phyloP scores from a whole-genome alignment of 2,113 vertebrate genomes.

The Oreocharis arfaki region DNA sequence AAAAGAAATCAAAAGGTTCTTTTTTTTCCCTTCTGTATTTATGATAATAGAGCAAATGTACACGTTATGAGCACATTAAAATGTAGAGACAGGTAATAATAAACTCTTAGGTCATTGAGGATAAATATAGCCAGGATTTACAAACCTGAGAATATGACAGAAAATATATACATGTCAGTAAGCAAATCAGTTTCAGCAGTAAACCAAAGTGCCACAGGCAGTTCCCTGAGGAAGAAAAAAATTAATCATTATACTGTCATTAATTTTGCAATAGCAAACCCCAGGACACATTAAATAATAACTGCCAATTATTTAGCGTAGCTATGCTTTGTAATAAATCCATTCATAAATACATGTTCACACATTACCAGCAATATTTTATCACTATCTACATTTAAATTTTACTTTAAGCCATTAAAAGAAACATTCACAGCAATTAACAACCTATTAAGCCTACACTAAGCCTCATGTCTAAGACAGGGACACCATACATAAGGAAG shows the following conservation, averaged over 20 bases:
- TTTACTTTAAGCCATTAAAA: neutral
- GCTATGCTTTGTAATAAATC: neutral
- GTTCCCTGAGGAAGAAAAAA: constrained; percentile 76
- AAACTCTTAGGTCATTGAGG: neutral
- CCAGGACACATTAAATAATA: neutral
- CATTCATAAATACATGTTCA: neutral
- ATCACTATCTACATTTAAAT: neutral
- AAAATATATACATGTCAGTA: constrained; percentile 88
- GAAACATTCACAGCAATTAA: neutral
- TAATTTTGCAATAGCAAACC: neutral
- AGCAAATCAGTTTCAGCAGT: constrained; percentile 81
- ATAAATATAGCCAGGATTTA: neutral
- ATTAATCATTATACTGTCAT: neutral
- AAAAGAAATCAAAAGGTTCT: neutral
- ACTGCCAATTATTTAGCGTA: neutral
- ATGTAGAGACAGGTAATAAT: neutral
- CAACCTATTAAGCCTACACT: neutral
- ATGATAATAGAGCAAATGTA: neutral
- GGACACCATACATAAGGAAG: neutral
- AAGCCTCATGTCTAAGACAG: neutral
- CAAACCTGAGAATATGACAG: constrained; percentile 91
- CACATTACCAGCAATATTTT: neutral
- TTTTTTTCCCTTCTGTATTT: neutral
- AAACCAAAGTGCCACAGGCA: constrained; percentile 88
- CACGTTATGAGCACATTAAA: neutral